These are phyloP conservation scores for Atherinosoma microstoma DNA, from an alignment of 2,797 vertebrate species.

Conservation along the genomic window DNA sequence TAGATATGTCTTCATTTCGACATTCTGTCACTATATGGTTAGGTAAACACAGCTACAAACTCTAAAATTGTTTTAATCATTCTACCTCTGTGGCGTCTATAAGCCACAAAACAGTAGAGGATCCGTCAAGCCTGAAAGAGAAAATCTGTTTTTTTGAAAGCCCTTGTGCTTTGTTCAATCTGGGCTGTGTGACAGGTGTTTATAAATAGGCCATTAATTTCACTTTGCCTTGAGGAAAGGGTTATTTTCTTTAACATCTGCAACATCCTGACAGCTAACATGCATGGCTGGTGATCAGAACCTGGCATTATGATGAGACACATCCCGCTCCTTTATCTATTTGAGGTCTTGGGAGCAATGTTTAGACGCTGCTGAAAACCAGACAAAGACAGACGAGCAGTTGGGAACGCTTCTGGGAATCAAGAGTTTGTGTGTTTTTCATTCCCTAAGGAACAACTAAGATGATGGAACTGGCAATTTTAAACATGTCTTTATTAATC, in stretches of 20 bases:
- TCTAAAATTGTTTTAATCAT: slow-evolving; percentile 25
- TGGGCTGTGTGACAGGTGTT: slow-evolving; percentile 74
- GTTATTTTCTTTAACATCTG: slow-evolving; percentile 53
- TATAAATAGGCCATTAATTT: slow-evolving; percentile 63
- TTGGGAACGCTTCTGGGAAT: slow-evolving; percentile 22
- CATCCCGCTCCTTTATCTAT: slow-evolving; percentile 29
- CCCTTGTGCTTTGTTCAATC: slow-evolving; percentile 52
- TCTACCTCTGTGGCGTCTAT: slow-evolving; percentile 9
- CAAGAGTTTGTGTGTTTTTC: slow-evolving; percentile 9
- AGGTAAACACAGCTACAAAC: neutral
- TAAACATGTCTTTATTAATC: neutral
- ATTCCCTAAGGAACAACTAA: slow-evolving; percentile 12
- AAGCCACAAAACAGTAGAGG: slow-evolving; percentile 17
- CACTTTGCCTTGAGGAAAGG: slow-evolving; percentile 54
- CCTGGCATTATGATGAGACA: slow-evolving; percentile 22
- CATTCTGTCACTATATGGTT: neutral
- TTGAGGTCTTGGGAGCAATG: slow-evolving; percentile 32
- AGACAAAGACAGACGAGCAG: slow-evolving; percentile 15
- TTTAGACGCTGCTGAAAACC: slow-evolving; percentile 10
- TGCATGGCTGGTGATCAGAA: slow-evolving; percentile 58
- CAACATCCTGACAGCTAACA: slow-evolving; percentile 62
- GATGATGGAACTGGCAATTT: slow-evolving; percentile 15
- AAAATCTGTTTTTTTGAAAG: slow-evolving; percentile 40
- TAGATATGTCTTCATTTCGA: neutral
- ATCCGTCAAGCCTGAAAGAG: slow-evolving; percentile 14